These are phyloP conservation scores for Drosophila prolongata DNA, from an alignment of 2,888 invertebrate species.

Conservation along the genomic window DNA sequence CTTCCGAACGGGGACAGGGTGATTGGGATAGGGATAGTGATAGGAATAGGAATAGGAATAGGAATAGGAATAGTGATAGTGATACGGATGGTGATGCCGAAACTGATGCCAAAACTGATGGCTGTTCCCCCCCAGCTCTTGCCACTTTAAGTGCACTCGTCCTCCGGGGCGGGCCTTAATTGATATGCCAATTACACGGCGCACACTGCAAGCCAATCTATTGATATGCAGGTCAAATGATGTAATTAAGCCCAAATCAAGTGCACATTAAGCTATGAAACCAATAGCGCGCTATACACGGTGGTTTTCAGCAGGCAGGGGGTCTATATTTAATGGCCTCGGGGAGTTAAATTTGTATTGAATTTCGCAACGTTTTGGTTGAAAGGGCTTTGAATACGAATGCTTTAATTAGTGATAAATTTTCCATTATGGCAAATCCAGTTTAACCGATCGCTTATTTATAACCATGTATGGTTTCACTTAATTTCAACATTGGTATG, in stretches of 20 bases:
- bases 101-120: conserved; percentile 11
- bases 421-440: too few relatives aligned
- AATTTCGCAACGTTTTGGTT: background rate
- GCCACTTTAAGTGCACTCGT: conserved; percentile 12
- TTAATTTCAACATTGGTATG: too few relatives aligned
- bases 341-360: background rate
- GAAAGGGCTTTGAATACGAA: background rate
- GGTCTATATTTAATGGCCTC: background rate
- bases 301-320: background rate
- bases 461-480: too few relatives aligned
- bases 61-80: background rate
- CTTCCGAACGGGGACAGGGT: background rate
- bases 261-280: conserved; percentile 65
- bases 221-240: conserved; percentile 50
- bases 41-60: conserved; percentile 1
- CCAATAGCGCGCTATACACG: conserved; percentile 8
- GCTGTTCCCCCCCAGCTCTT: background rate
- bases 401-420: background rate
- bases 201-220: conserved; percentile 28
- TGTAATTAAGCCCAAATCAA: conserved; percentile 73
- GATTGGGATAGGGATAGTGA: background rate
- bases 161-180: conserved; percentile 20
- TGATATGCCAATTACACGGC: conserved; percentile 41
- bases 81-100: conserved; percentile 6
- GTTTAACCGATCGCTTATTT: background rate